phyloP scores from a whole-genome alignment of 2,888 invertebrate genomes.

The Acanthacorydalis orientalis region DNA sequence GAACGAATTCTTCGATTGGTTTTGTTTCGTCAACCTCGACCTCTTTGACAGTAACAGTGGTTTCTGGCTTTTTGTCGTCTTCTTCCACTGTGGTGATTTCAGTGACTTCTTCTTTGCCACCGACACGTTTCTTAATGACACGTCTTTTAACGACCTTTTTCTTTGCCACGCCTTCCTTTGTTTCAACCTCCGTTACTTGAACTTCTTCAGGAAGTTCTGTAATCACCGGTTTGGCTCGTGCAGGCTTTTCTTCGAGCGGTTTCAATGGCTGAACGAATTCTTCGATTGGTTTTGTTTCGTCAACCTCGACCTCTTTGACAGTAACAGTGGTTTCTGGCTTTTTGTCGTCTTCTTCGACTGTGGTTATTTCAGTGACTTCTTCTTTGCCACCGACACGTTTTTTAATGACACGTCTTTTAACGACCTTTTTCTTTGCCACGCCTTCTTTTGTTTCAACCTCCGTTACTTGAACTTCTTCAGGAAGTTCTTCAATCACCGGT shows the following conservation, averaged over 20 bases:
- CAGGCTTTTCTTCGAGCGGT: neutral
- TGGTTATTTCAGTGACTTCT: conserved; percentile 22
- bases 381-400: conserved; percentile 15
- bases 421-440: conserved; percentile 21
- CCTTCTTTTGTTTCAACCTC: conserved; percentile 21
- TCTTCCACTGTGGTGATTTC: conserved; percentile 25
- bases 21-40: neutral
- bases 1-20: conserved; percentile 12
- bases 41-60: conserved; percentile 8
- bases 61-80: conserved; percentile 9
- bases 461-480: conserved; percentile 14
- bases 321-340: conserved; percentile 13
- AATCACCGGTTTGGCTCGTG: conserved; percentile 9
- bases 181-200: conserved; percentile 13
- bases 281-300: conserved; percentile 16
- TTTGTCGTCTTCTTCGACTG: conserved; percentile 4
- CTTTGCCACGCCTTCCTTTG: conserved; percentile 12
- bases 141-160: conserved; percentile 14
- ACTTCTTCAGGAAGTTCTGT: conserved; percentile 17
- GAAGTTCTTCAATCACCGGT: conserved; percentile 9
- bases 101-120: conserved; percentile 16
- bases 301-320: conserved; percentile 18
- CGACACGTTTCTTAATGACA: conserved; percentile 18
- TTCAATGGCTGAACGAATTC: neutral
- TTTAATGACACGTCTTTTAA: conserved; percentile 22